Evolutionary conservation across 2,113 vertebrate species (phyloP), one percentile per base, ranked within the genome.

Genomic region (Paracanthobrama guichenoti): DNA sequence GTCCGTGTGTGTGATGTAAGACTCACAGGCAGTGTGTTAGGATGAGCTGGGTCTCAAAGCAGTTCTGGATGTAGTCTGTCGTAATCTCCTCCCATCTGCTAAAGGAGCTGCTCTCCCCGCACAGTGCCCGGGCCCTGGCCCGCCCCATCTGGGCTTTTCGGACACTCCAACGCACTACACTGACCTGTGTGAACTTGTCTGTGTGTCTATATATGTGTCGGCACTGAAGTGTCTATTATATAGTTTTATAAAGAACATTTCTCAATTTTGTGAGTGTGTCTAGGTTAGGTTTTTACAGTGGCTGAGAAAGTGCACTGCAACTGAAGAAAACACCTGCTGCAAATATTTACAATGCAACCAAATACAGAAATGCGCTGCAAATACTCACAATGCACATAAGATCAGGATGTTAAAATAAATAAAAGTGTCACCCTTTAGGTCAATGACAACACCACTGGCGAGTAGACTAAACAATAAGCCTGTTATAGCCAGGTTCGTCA

Each of bases 61-160:
- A 66, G 78, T 86, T 88, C 90, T 91, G 64, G 50, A 79, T 79
- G 74, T 79, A 28, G 81, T 50, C 81, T 53, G 83, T 79, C 84
- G 87, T 90, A 91, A 92, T 93, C 90, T 92, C 91, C 90, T 87
- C 87, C 91, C 92, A 93, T 93, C 92, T 94, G 93, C 91, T 90
- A 86, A 85, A 92, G 90, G 92, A 93, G 88, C 89, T 89, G 69
- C 87, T 90, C 88, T 91, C 88, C 89, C 88, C n/a, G 90, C 87
- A 84, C 87, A 80, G 91, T 88, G 88, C 88, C 39, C 88, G 28
- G 53, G 83, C 79, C 74, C 64, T 69, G 87, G 89, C 87, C 89
- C 79, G 57, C 89, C 90, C 91, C 87, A 92, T 92, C 94, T 93
- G 88, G 74, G 79, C 85, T 71, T 67, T 78, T 82, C 81, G 2